Conservation (phyloP, 2,113 vertebrate genomes). For the Peromyscus californicus region DNA sequence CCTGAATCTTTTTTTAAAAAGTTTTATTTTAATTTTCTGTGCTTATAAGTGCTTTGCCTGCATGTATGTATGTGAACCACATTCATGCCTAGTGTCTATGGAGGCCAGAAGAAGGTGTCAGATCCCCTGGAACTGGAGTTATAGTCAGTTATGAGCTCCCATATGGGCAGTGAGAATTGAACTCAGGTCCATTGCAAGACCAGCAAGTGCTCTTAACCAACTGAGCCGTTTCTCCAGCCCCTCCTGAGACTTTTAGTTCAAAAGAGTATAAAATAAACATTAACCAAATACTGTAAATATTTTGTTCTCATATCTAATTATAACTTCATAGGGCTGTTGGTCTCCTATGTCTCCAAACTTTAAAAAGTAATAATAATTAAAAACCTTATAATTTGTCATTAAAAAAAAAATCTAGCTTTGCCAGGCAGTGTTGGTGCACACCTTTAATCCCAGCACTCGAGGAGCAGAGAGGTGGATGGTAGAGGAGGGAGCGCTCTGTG, state of each 20-base stretch:
- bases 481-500: background rate
- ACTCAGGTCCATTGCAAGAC: background rate
- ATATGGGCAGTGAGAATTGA: background rate
- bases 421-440: background rate
- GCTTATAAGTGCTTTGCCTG: background rate
- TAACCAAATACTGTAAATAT: slow-evolving; percentile 64
- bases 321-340: slow-evolving; percentile 21
- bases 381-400: background rate
- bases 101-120: background rate
- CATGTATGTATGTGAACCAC: background rate
- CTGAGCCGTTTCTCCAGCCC: background rate
- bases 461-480: background rate
- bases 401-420: slow-evolving; percentile 32
- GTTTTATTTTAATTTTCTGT: background rate
- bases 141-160: background rate
- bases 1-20: background rate
- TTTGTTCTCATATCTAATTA: slow-evolving; percentile 31
- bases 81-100: background rate
- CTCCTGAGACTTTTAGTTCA: background rate
- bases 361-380: background rate
- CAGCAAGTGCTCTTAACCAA: background rate
- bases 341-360: background rate
- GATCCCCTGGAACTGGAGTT: background rate
- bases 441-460: background rate
- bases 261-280: slow-evolving; percentile 58